Base-by-base conservation (phyloP, 2,797 vertebrate species). In the Aplochiton taeniatus region DNA sequence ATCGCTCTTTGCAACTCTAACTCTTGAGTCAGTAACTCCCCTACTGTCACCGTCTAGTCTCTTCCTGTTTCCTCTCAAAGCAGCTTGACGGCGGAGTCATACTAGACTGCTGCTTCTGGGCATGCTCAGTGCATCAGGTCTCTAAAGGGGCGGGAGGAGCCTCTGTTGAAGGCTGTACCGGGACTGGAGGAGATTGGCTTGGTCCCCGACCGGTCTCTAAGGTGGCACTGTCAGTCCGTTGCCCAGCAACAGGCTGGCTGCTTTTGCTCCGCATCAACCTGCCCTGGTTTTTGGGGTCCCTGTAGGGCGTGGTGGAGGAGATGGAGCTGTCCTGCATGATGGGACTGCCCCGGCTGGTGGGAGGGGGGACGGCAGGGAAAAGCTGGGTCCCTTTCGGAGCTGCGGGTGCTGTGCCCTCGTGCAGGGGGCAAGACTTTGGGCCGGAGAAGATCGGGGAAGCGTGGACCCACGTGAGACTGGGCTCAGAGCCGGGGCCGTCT, bases 391-490 rank as follows among this genome's bases (percentile, higher is more conserved):
- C 77, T 8, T 14, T 18, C 61, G 59, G 55, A 11, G 18, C 71
- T 1, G 56, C 61, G n/a, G n/a, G n/a, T 8, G 31, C 6, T 45
- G 69, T 45, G 76, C 61, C 78, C 60, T 83, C 43, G 0, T 84
- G 83, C 1, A 83, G 69, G 4, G 81, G 62, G 14, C 79, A 85
- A 41, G 89, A 70, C 61, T 88, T 90, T 1, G 87, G 74, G 0
- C 93, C 92, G 61, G 93, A 94, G 52, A 87, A 88, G 77, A 94
- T 92, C 7, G 95, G 94, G 10, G 91, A 78, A 0, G 90, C 82
- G n/a, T 95, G 94, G 64, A 93, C 91, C 94, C 93, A 94, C 0
- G 94, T 94, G 62, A 94, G 81, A 73, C 91, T 93, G 14, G 94
- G 87, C 69, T 91, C 79, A 0, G 93, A 91, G 85, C 83, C 88